These are phyloP conservation scores for Cyanoliseus patagonus DNA, from an alignment of 2,113 vertebrate species.

Conservation along the genomic window DNA sequence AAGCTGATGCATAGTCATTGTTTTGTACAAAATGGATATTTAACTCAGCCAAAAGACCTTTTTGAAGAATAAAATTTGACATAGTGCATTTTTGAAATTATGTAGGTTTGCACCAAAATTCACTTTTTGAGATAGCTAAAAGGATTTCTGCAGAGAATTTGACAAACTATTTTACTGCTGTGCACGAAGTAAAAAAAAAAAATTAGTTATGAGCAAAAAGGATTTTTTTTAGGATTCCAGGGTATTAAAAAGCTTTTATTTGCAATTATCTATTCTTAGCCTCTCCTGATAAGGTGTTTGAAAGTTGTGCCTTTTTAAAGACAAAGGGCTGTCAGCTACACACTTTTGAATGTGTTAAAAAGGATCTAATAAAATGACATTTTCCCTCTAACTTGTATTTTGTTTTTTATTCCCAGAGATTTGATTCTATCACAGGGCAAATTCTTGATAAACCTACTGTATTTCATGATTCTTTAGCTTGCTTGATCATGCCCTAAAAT, in stretches of 20 bases:
- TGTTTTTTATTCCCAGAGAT: neutral
- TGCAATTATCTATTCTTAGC: conserved; percentile 60
- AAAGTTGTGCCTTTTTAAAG: conserved; percentile 55
- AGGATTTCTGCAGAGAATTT: conserved; percentile 67
- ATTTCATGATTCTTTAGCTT: neutral
- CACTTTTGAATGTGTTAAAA: conserved; percentile 26
- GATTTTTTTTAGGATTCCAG: conserved; percentile 33
- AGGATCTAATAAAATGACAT: conserved; percentile 16
- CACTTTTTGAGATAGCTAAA: conserved; percentile 62
- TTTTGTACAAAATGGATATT: conserved; percentile 76
- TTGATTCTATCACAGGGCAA: neutral
- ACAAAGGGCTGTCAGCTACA: conserved; percentile 46
- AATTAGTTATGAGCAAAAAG: conserved; percentile 67
- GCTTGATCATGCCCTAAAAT: neutral
- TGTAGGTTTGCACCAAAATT: conserved; percentile 57
- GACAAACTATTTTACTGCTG: conserved; percentile 63
- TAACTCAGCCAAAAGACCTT: conserved; percentile 69
- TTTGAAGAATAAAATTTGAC: conserved; percentile 73
- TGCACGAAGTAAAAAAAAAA: conserved; percentile 57
- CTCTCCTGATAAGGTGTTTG: conserved; percentile 39
- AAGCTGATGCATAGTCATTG: conserved; percentile 75
- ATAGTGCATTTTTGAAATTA: conserved; percentile 73
- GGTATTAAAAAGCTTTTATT: conserved; percentile 57
- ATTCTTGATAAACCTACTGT: neutral
- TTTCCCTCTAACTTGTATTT: conserved; percentile 1